Evolutionary conservation across 2,797 vertebrate genomes (phyloP), one percentile per base, ranked within the genome.

Genomic region (Micropoecilia bifurca): DNA sequence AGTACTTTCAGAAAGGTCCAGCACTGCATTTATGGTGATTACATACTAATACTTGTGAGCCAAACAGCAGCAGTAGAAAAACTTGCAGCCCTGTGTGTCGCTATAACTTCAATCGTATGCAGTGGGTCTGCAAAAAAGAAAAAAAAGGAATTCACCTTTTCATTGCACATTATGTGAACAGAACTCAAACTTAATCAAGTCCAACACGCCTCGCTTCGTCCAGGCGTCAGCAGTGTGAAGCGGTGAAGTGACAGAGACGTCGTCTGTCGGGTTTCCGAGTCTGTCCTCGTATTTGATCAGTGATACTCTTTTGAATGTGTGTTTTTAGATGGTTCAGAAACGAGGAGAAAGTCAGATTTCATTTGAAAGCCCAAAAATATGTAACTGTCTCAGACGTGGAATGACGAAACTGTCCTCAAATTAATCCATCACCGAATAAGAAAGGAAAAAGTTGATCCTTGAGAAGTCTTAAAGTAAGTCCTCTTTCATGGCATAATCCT

Each of bases 1-100:
- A 76, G 55, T 75, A 76, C 59, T 80, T 78, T 74, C 55, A 73
- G 30, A 47, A 12, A 39, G 41, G 33, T 47, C 73, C 77, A 61
- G 48, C 84, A 74, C 81, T 77, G 10, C 20, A 81, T 87, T 86
- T 76, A 33, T 36, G 78, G 55, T 71, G 43, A 80, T 80, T 85
- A 80, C 71, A 47, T 71, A 75, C 72, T 46, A 80, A 57, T 14
- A 81, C 81, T 6, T 48, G 20, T 9, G 48, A 77, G 45, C 36
- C 55, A 81, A 55, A 57, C 10, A 25, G 68, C 57, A 79, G 59
- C 76, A 75, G 74, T 68, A 85, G 55, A 74, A 75, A 78, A 28
- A 28, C 53, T 5, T 84, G 80, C 80, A 76, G 80, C 73, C 43
- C 74, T 71, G 4, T 47, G 43, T 74, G 30, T 4, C 47, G 53